phyloP scores from a whole-genome alignment of 2,888 invertebrate genomes.

The Cheilosia grossa region DNA sequence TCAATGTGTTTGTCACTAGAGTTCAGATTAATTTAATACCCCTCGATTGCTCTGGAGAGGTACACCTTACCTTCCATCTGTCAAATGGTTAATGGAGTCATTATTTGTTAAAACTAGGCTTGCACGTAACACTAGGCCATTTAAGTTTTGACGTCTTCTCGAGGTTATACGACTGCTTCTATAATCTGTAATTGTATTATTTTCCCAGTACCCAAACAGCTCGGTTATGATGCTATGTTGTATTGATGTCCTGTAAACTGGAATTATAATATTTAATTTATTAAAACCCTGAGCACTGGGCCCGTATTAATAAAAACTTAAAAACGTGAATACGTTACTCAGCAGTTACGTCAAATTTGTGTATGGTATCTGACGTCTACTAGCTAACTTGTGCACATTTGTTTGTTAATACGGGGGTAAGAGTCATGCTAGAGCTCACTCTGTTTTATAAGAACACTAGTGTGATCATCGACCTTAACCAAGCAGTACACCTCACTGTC shows the following conservation, averaged over 20 bases:
- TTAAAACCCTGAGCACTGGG: not conserved
- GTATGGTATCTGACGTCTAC: no score
- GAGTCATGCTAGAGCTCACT: constrained; percentile 4
- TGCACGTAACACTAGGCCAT: constrained; percentile 83
- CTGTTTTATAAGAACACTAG: constrained; percentile 43
- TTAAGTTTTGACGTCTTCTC: constrained; percentile 84
- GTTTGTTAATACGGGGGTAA: not conserved
- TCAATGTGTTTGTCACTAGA: constrained; percentile 84
- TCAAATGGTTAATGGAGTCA: constrained; percentile 85
- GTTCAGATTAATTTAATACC: not conserved
- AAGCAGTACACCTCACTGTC: constrained; percentile 76
- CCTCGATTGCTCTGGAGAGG: not conserved
- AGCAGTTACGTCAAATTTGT: no score
- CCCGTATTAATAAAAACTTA: no score
- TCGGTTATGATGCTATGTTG: constrained; percentile 62
- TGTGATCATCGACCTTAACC: constrained; percentile 16
- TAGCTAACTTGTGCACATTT: no score
- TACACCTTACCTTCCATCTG: constrained; percentile 84
- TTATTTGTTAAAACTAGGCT: constrained; percentile 86
- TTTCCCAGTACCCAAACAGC: constrained; percentile 67
- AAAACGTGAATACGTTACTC: no score
- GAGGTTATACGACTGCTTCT: constrained; percentile 38
- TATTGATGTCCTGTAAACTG: constrained; percentile 75
- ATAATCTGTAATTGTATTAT: constrained; percentile 58
- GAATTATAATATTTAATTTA: constrained; percentile 37